These are phyloP conservation scores for Rhabdomys dilectus DNA, from an alignment of 2,113 vertebrate genomes.

Conservation along the genomic window DNA sequence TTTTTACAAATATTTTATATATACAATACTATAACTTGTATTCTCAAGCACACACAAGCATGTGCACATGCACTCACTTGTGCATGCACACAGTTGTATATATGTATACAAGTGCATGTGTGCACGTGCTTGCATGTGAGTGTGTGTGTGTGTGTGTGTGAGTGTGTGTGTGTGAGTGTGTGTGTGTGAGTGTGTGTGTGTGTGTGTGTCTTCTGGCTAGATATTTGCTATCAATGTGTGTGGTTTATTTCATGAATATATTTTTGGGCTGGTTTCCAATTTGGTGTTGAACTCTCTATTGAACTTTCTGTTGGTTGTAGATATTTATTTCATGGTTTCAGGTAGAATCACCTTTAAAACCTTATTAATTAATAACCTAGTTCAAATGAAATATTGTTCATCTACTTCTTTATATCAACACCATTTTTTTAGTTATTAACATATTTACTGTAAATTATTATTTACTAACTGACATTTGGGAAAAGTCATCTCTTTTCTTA, in stretches of 20 bases:
- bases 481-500: neutral
- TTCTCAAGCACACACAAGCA: neutral
- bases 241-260: neutral
- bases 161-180: too few species aligned
- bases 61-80: too few species aligned
- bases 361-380: neutral
- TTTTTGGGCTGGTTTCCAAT: neutral
- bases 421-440: neutral
- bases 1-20: neutral
- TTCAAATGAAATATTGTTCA: neutral
- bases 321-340: neutral
- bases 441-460: neutral
- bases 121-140: too few species aligned
- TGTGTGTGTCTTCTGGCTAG: neutral
- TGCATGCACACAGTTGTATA: too few species aligned
- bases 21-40: neutral
- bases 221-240: neutral
- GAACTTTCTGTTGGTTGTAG: neutral
- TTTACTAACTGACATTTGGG: neutral
- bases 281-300: neutral
- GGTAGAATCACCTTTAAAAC: neutral
- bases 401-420: neutral
- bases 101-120: neutral
- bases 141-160: too few species aligned
- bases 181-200: too few species aligned